Percentiles rank a stretch among this genome's conserved stretches.
phyloP scores from a whole-genome alignment of 2,113 vertebrate species.

The Pica pica region DNA sequence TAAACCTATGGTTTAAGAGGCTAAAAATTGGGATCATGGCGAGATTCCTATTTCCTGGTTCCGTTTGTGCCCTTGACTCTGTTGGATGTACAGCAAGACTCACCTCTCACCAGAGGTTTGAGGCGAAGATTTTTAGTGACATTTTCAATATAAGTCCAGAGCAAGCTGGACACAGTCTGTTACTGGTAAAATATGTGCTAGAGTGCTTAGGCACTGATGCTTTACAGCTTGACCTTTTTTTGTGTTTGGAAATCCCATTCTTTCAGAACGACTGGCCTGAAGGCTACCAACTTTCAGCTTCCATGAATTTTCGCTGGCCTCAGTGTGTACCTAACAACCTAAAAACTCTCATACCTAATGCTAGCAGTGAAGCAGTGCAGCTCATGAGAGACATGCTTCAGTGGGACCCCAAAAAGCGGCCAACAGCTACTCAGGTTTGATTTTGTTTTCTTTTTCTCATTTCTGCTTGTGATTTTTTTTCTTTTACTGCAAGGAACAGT shows the following conservation, averaged over 20 bases:
- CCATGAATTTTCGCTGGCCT: constrained; percentile 82
- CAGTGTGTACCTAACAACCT: constrained; percentile 80
- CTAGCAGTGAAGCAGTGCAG: constrained; percentile 77
- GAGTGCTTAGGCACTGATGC: not conserved
- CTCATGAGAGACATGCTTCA: constrained; percentile 84
- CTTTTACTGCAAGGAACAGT: not conserved
- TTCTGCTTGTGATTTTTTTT: not conserved
- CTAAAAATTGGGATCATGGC: not conserved
- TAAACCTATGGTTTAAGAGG: not conserved
- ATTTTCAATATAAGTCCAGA: not conserved
- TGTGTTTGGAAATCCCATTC: not conserved
- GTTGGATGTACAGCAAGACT: not conserved
- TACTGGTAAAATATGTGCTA: not conserved
- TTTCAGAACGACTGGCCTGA: constrained; percentile 82
- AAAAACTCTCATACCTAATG: constrained; percentile 80
- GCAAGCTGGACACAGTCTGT: not conserved
- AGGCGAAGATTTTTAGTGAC: not conserved
- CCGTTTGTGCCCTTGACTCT: not conserved
- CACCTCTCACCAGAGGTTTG: not conserved
- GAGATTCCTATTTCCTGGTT: not conserved
- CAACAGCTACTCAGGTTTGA: constrained; percentile 80
- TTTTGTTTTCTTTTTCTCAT: not conserved
- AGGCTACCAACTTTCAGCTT: constrained; percentile 78
- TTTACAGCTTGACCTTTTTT: not conserved
- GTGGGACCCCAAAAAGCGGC: constrained; percentile 83